These are phyloP conservation scores for Sceloporus undulatus DNA, from an alignment of 2,113 vertebrate genomes.

Conservation along the genomic window DNA sequence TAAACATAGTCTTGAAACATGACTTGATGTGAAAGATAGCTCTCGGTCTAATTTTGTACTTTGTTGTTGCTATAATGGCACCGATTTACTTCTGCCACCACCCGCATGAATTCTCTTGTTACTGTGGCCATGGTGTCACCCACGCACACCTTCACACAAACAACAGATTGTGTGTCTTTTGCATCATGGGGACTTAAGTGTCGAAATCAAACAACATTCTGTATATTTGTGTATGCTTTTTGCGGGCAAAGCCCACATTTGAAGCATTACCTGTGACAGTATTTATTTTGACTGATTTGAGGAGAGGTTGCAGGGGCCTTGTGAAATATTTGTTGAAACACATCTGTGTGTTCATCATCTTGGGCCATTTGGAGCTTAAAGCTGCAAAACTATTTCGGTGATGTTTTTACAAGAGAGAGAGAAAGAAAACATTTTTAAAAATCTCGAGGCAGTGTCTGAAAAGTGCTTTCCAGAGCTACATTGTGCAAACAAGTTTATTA, in stretches of 20 bases:
- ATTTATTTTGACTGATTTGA: constrained; percentile 20
- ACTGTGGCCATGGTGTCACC: background rate
- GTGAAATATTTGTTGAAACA: constrained; percentile 9
- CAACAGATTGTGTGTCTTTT: background rate
- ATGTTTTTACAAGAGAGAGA: constrained; percentile 2
- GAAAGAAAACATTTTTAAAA: background rate
- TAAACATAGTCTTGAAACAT: background rate
- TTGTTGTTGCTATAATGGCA: background rate
- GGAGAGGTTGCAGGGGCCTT: background rate
- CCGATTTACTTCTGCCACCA: background rate
- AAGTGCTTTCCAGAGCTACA: background rate
- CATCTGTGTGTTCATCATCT: background rate
- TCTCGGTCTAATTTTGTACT: background rate
- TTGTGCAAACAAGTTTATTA: background rate
- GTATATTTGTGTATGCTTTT: background rate
- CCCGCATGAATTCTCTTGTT: background rate
- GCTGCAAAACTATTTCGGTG: background rate
- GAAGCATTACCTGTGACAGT: background rate
- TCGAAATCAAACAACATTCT: constrained; percentile 1
- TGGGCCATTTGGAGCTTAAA: constrained; percentile 4
- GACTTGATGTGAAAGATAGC: background rate
- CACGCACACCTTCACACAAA: background rate
- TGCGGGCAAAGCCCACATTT: background rate
- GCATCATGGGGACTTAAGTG: background rate
- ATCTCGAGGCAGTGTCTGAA: background rate